A percentile compares a stretch with the other conserved stretches of the same genome.
Evolutionary conservation across 2,797 vertebrate species (phyloP).

Genomic region (Diplodus sargus): DNA sequence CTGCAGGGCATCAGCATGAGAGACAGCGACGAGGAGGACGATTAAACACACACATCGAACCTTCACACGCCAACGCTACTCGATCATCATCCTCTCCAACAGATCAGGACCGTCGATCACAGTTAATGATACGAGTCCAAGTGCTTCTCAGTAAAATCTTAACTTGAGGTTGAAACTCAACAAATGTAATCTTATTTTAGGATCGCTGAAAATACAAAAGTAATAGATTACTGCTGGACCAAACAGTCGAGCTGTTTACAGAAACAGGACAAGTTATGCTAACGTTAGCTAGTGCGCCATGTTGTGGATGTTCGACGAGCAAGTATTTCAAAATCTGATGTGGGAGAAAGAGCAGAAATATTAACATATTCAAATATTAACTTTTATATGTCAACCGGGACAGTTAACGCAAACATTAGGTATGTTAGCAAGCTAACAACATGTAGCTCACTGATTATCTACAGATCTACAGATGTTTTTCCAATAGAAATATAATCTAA

Average conservation of each 20-base stretch:
- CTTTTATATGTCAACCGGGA: neutral
- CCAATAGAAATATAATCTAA: neutral
- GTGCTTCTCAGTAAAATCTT: no score
- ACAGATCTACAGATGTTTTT: neutral
- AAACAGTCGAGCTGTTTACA: no score
- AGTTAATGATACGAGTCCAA: neutral
- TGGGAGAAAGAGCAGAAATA: neutral
- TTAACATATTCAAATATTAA: no score
- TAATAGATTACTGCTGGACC: neutral
- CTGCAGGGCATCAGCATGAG: slow-evolving; percentile 97
- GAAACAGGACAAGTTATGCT: neutral
- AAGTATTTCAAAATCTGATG: neutral
- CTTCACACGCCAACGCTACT: neutral
- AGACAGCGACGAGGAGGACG: slow-evolving; percentile 96
- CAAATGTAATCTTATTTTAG: neutral
- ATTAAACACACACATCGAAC: slow-evolving; percentile 67
- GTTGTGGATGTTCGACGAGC: neutral
- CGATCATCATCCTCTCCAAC: slow-evolving; percentile 2
- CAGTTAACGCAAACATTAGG: neutral
- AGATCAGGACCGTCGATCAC: slow-evolving; percentile 18
- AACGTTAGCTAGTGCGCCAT: neutral
- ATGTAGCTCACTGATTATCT: neutral
- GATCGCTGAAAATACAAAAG: neutral
- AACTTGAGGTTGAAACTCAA: neutral
- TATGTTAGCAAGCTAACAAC: neutral